Evolutionary conservation across 2,797 vertebrate genomes (phyloP), one percentile per base, ranked within the genome.

Genomic region (Stomatorhinus walkeri): DNA sequence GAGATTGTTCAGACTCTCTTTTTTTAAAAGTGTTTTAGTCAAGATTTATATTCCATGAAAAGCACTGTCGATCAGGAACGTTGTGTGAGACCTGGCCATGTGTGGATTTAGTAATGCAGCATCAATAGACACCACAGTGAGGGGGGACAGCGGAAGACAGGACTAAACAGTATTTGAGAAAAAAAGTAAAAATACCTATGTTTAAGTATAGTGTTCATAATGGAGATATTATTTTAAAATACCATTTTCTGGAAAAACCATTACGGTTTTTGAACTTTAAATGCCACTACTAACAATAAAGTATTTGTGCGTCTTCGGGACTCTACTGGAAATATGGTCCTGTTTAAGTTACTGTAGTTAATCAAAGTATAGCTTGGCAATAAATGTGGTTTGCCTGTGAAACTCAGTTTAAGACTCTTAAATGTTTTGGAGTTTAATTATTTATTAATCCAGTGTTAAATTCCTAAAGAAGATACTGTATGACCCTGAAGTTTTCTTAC

Each of bases 261-360:
- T 81, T 81, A 81, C n/a, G 19, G 76, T 81, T 81, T 81, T 81
- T 81, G 76, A 81, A 81, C 76, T 81, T 81, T 81, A 81, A 81
- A 81, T 81, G 19, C 51, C 36, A 43, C 51, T 22, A 61, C 16
- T 56, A 87, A 56, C 52, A 87, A 87, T 59, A 59, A 56, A 87
- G 24, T 36, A n/a, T 56, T 61, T 87, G 24, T 56, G 12, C 28
- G 61, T 59, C 2, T 59, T 85, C 4, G 6, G 46, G 48, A 32
- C 48, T 51, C 48, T 8, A 9, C 9, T 59, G 52, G 51, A 87
- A 56, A 56, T 87, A 59, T 43, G 85, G 85, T 59, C 51, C 51
- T 87, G 48, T 87, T 59, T 32, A 87, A 87, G 14, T 59, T 59
- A 43, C 51, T 59, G 51, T 52, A 59, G 85, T 87, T 24, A 87